Evolutionary conservation across 2,888 invertebrate genomes (phyloP).

Genomic region (Nyleta sp.): DNA sequence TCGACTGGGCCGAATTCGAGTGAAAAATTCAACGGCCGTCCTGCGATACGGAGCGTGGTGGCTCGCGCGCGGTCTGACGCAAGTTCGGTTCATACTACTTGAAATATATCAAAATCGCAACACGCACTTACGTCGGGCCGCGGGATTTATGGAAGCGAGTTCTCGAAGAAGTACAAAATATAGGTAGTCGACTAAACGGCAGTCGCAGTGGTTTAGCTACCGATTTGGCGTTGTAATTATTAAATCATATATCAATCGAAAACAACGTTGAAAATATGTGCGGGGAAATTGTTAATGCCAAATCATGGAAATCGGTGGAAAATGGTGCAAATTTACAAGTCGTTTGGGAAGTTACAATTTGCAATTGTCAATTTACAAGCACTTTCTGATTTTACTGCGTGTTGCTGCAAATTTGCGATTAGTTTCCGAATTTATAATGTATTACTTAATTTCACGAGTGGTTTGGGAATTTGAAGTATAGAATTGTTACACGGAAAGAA

Average conservation of each 20-base stretch:
- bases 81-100: constrained; percentile 43
- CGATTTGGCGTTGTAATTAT: constrained; percentile 31
- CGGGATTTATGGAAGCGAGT: constrained; percentile 36
- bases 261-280: neutral
- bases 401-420: no score
- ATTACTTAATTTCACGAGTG: no score
- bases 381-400: no score
- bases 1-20: constrained; percentile 10
- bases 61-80: constrained; percentile 33
- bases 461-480: no score
- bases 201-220: constrained; percentile 33
- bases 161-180: constrained; percentile 27
- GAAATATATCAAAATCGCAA: constrained; percentile 43
- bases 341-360: no score
- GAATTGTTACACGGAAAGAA: no score
- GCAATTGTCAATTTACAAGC: no score
- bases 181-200: constrained; percentile 24
- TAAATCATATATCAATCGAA: neutral
- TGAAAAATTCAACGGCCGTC: constrained; percentile 16
- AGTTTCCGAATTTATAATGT: no score
- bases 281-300: neutral
- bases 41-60: constrained; percentile 12
- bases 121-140: constrained; percentile 36
- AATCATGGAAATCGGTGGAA: no score
- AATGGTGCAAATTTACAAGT: no score